Conservation (phyloP, 2,113 vertebrate genomes). For the western clawed frog (Xenopus tropicalis) region DNA sequence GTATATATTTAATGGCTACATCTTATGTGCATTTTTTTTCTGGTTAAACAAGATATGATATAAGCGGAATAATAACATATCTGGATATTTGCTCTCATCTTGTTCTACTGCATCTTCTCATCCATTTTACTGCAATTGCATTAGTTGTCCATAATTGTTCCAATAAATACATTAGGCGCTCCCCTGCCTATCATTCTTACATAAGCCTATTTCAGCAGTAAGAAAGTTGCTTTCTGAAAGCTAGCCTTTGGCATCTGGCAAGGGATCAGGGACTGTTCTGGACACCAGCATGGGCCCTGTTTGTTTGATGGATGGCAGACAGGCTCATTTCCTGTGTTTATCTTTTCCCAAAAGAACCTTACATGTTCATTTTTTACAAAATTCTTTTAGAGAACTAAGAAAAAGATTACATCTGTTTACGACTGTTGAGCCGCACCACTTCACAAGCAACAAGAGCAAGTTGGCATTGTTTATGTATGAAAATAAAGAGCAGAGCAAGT, state of each 20-base stretch:
- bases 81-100: too few relatives aligned
- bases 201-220: not conserved
- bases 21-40: too few relatives aligned
- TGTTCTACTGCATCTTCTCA: too few relatives aligned
- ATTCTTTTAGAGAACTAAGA: not conserved
- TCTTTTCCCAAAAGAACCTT: conserved; percentile 13
- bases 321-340: not conserved
- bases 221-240: not conserved
- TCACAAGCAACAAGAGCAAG: not conserved
- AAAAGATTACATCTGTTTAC: not conserved
- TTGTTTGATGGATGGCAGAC: conserved; percentile 12
- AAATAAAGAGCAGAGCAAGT: conserved; percentile 4
- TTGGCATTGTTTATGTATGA: not conserved
- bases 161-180: not conserved
- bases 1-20: too few relatives aligned
- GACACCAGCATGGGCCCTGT: conserved; percentile 3
- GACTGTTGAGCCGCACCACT: not conserved
- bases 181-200: not conserved
- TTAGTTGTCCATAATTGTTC: too few relatives aligned
- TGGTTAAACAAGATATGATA: too few relatives aligned
- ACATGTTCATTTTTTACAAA: not conserved
- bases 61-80: too few relatives aligned
- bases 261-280: conserved; percentile 4
- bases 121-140: too few relatives aligned
- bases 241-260: conserved; percentile 10